Evolutionary conservation across 2,888 invertebrate genomes (phyloP), one percentile per base, ranked within the genome.

Genomic region (Orchestes rusci): DNA sequence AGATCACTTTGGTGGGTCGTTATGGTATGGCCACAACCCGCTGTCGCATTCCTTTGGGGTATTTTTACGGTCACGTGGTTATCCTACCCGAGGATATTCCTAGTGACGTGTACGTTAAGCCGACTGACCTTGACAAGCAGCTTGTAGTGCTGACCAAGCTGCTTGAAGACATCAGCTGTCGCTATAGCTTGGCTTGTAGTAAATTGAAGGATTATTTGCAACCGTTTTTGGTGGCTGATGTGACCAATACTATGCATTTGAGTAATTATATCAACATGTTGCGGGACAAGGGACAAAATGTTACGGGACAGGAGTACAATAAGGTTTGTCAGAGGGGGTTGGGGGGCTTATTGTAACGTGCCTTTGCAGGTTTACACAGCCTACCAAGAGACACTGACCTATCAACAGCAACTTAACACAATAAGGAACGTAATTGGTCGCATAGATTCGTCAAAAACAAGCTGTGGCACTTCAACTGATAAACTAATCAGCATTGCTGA

Each of bases 21-120:
- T 91, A 91, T 62, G 92, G 92, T 33, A 90, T 91, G 85, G 84
- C 89, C 16, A 84, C 90, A 0, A 86, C 89, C 42, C 80, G 89
- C 56, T 91, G 91, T 60, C 83, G 87, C 70, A 90, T 94, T 51
- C 91, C 93, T 0, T 72, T 93, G 27, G 94, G 93, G n/a, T 84
- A 84, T 68, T 94, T 93, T 69, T 94, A 89, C 64, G 94, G 94
- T 0, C 92, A 93, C 66, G 79, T 89, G 29, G 81, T 87, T 2
- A 78, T 88, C 45, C 72, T 91, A 36, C 72, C 73, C 1, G 73
- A 73, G 42, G 73, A 74, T 60, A 64, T 72, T 50, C 70, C 71
- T 15, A 61, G 62, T 2, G 71, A 72, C 38, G 53, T 61, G 5
- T 56, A 59, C n/a, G 58, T 63, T 28, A 52, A 61, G 13, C 54